Base-by-base conservation (phyloP, 2,888 invertebrate genomes). In the Drosophila birchii region DNA sequence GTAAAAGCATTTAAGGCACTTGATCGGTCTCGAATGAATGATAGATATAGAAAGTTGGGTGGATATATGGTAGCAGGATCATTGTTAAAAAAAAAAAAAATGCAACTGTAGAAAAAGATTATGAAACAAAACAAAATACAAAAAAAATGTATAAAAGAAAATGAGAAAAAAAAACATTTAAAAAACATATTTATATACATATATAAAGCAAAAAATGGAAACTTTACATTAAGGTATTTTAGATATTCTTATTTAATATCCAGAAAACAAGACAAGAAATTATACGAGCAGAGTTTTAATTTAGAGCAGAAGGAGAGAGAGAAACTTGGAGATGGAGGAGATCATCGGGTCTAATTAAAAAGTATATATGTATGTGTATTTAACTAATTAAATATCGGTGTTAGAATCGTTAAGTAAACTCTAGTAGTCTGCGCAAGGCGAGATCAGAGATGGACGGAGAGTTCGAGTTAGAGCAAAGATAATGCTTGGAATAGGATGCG, bases 211-310 rank as follows among this genome's bases (percentile, higher is more conserved):
- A 68, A 68, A 76, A 76, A 70, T 64, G 38, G 29, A 68, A 67
- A 56, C 55, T 74, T 76, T 75, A 43, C 66, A 44, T 80, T 91
- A 90, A 91, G 94, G 94, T 94, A 94, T 94, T 94, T 94, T 94
- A 94, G 94, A 94, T 94, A 94, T 94, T 94, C 94, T 94, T 94
- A 94, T 94, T 94, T 94, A 94, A 94, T 94, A 94, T 94, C 94
- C 92, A 91, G 78, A 87, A 76, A 82, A 78, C 77, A 78, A 76
- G 79, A 80, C 68, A 69, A 68, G 41, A 81, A 70, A 75, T 68
- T 64, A 76, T 69, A 86, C 47, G 78, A 82, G 64, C 56, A 66
- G 64, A 79, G 76, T 79, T 78, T 90, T 77, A 80, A 78, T 81
- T 89, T 81, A 76, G 83, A 66, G 47, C 47, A 26, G 55, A 67